Evolutionary conservation across 2,113 vertebrate genomes (phyloP).

Genomic region (Phylloscopus whistleri): DNA sequence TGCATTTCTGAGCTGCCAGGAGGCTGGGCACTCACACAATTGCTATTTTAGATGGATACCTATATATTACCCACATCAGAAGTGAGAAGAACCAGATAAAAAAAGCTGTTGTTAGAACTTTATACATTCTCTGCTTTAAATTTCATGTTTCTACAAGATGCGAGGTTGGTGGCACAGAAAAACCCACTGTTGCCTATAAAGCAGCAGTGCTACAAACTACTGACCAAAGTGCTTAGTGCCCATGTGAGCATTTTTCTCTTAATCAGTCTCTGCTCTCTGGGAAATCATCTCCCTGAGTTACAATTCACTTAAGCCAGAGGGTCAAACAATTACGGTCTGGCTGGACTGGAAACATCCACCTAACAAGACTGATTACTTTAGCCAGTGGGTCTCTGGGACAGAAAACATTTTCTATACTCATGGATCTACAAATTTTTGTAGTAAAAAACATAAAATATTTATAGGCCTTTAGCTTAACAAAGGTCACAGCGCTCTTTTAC

Average conservation of each 20-base stretch:
- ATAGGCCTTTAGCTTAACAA: background rate
- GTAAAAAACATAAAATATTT: background rate
- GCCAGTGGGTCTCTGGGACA: background rate
- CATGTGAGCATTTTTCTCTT: background rate
- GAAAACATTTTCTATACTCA: background rate
- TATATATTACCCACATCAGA: background rate
- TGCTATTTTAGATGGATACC: background rate
- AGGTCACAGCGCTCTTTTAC: background rate
- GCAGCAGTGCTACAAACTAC: background rate
- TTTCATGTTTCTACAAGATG: background rate
- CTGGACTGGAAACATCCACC: background rate
- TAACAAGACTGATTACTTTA: background rate
- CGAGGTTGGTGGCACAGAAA: background rate
- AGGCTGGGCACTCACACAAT: background rate
- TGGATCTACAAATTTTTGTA: background rate
- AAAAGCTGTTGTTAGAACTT: background rate
- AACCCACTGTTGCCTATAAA: background rate
- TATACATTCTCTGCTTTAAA: background rate
- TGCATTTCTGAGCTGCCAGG: background rate
- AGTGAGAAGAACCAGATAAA: background rate
- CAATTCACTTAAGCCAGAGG: background rate
- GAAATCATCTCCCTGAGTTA: background rate
- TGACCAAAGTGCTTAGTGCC: background rate
- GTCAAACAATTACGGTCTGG: background rate
- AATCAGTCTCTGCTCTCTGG: background rate